Conservation (phyloP, 2,888 invertebrate species). For the Bugulina stolonifera region DNA sequence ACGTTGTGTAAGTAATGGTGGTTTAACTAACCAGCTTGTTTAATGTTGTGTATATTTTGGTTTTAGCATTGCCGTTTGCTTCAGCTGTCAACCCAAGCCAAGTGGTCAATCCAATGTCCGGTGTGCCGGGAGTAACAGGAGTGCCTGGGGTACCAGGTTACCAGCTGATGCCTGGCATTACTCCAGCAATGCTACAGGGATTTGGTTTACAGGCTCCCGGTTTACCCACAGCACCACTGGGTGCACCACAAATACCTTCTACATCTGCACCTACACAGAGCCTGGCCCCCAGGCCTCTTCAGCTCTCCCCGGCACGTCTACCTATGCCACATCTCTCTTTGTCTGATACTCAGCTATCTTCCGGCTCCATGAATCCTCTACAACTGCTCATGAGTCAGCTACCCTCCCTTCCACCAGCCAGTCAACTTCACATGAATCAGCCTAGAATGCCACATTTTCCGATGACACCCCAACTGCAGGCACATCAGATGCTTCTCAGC, state of each 20-base stretch:
- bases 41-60: too few relatives aligned
- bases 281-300: neutral
- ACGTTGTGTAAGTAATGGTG: too few relatives aligned
- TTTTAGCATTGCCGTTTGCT: neutral
- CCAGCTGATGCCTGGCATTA: neutral
- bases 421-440: neutral
- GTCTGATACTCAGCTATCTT: neutral
- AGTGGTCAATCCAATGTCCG: neutral
- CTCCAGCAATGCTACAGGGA: constrained; percentile 18
- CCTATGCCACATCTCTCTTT: too few relatives aligned
- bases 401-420: neutral
- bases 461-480: neutral
- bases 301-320: neutral
- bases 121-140: neutral
- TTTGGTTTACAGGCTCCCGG: neutral
- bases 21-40: too few relatives aligned
- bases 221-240: neutral
- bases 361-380: too few relatives aligned
- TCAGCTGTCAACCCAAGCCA: neutral
- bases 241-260: neutral
- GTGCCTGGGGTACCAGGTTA: neutral
- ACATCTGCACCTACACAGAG: neutral
- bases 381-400: constrained; percentile 16
- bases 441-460: neutral
- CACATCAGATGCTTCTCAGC: neutral